Evolutionary conservation across 2,797 vertebrate species (phyloP), one percentile per base, ranked within the genome.

Genomic region (Leontopithecus rosalia): DNA sequence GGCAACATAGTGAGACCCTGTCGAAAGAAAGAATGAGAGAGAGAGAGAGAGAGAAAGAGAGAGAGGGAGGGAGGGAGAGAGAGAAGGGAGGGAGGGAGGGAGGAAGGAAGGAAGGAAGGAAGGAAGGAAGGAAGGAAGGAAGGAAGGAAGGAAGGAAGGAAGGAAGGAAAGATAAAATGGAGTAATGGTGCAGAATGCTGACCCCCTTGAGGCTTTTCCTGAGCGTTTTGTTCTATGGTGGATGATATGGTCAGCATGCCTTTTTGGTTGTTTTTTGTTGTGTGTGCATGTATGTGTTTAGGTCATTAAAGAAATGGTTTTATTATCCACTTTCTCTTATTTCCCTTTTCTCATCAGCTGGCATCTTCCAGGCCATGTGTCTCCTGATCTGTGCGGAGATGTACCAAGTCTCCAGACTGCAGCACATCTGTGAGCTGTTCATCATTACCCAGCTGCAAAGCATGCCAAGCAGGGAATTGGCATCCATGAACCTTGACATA

Each of bases 351-450:
- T 98, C 96, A 98, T 85, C 98, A 99, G 99, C 99, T 90, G 99
- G 99, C 96, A 99, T 99, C 98, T 98, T 99, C 90, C 99, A 99
- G 98, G 99, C 99, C 30, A 99, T 99, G 99, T 99, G 99, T 8
- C 99, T 99, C 97, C 97, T 99, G 95, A 99, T 99, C 97, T 99
- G 99, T 90, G 99, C 99, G 0, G 99, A 99, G 98, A 99, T 99
- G 99, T 99, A 99, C 98, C 99, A 99, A 96, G 99, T 99, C 87
- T 99, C 99, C 85, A 99, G 99, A n/a, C 99, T 99, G 52, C 99
- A 99, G 99, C 99, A 99, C 83, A 99, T 99, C 96, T 99, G 99
- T 72, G 99, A 99, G 97, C 99, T 99, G 36, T 99, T 99, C 64
- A 99, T 99, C 96, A 99, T 99, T 43, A 99, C 99, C 0, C 99